Evolutionary conservation across 2,113 vertebrate species (phyloP).

Genomic region (Burhinus oedicnemus): DNA sequence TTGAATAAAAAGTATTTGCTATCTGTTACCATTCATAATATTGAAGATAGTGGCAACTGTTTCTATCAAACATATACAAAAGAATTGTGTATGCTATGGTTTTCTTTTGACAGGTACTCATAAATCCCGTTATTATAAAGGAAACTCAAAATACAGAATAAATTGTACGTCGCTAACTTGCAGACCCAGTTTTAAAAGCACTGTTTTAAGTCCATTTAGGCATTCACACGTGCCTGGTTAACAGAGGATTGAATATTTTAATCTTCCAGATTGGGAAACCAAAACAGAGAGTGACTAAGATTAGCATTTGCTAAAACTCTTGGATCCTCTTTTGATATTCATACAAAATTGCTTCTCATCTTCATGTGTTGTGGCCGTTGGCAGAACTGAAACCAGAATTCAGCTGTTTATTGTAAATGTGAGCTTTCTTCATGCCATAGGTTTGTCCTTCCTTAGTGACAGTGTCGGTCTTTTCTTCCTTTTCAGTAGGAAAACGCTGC

Average conservation of each 20-base stretch:
- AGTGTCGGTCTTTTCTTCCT: neutral
- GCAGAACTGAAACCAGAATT: neutral
- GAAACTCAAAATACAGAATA: neutral
- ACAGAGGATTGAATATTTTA: neutral
- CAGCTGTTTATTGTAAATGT: neutral
- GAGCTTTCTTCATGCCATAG: neutral
- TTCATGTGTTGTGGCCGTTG: neutral
- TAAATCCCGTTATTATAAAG: neutral
- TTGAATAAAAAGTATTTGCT: neutral
- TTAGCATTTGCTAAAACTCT: neutral
- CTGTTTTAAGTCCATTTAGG: neutral
- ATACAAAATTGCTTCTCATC: neutral
- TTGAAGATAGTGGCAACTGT: neutral
- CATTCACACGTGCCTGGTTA: neutral
- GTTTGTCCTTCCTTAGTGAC: neutral
- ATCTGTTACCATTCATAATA: neutral
- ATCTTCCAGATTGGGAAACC: neutral
- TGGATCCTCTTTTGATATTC: neutral
- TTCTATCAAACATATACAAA: neutral
- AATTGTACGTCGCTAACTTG: neutral
- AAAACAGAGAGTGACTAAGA: neutral
- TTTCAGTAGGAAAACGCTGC: neutral
- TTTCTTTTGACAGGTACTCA: neutral
- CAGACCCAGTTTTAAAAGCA: neutral
- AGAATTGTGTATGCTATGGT: neutral